Conservation (phyloP, 2,888 invertebrate species). For the Nemotelus pantherinus region DNA sequence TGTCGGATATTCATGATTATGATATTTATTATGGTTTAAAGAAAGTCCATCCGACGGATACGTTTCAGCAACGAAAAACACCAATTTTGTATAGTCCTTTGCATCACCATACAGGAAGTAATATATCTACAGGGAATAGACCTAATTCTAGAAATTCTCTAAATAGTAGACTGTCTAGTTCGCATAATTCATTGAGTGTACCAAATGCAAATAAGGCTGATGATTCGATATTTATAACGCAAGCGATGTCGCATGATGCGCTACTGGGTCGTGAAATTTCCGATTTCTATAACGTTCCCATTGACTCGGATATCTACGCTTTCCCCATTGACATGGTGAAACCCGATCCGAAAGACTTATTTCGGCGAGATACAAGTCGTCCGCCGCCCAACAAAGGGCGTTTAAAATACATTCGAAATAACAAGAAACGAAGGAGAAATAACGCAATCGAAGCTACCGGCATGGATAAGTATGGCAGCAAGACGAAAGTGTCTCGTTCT, state of each 20-base stretch:
- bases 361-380: constrained; percentile 22
- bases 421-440: constrained; percentile 61
- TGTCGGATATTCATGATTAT: constrained; percentile 63
- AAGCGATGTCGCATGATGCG: constrained; percentile 88
- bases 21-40: constrained; percentile 62
- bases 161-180: constrained; percentile 82
- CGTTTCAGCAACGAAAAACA: constrained; percentile 56
- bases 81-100: constrained; percentile 61
- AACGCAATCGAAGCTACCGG: constrained; percentile 58
- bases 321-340: constrained; percentile 84
- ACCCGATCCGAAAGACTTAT: constrained; percentile 62
- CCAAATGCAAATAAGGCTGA: constrained; percentile 78
- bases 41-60: constrained; percentile 55
- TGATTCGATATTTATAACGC: constrained; percentile 87
- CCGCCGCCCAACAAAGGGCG: constrained; percentile 51
- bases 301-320: constrained; percentile 88
- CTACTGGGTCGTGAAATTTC: constrained; percentile 80
- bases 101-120: constrained; percentile 58
- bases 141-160: constrained; percentile 82
- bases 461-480: constrained; percentile 51
- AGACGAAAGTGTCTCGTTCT: constrained; percentile 47
- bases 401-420: constrained; percentile 58
- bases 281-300: constrained; percentile 88
- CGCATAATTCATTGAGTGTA: constrained; percentile 82
- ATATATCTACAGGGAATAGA: constrained; percentile 66